phyloP scores from a whole-genome alignment of 2,113 vertebrate species.

The Litocranius walleri region DNA sequence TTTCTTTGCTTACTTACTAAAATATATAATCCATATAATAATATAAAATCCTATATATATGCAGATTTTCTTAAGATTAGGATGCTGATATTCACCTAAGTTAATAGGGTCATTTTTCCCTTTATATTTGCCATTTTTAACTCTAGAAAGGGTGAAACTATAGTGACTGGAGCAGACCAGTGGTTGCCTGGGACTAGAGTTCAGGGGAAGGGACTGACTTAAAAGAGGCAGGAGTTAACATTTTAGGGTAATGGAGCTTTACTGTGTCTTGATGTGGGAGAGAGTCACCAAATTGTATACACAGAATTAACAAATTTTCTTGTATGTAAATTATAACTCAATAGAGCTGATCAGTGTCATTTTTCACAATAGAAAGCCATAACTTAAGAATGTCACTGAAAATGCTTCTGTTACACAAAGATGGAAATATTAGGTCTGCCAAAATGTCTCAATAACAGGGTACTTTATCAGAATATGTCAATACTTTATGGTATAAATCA shows the following conservation, averaged over 20 bases:
- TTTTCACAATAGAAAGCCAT: not conserved
- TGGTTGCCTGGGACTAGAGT: not conserved
- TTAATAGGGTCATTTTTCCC: not conserved
- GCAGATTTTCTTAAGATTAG: not conserved
- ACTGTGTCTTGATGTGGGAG: not conserved
- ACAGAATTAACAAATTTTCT: not conserved
- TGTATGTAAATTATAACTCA: not conserved
- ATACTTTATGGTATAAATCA: slow-evolving; percentile 74
- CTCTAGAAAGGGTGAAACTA: not conserved
- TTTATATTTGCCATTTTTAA: not conserved
- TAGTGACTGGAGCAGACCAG: not conserved
- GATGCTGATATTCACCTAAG: not conserved
- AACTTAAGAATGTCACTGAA: slow-evolving; percentile 68
- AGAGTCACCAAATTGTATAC: not conserved
- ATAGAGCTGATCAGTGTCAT: not conserved
- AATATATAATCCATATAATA: not conserved
- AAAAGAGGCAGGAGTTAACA: not conserved
- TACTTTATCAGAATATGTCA: slow-evolving; percentile 69
- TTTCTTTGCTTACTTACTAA: not conserved
- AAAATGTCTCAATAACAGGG: slow-evolving; percentile 71
- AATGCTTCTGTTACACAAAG: slow-evolving; percentile 66
- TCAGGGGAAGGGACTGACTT: not conserved
- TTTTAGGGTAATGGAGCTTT: not conserved
- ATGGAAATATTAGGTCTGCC: slow-evolving; percentile 64
- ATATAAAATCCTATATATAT: not conserved